Evolutionary conservation across 2,113 vertebrate genomes (phyloP).

Genomic region (Malurus melanocephalus): DNA sequence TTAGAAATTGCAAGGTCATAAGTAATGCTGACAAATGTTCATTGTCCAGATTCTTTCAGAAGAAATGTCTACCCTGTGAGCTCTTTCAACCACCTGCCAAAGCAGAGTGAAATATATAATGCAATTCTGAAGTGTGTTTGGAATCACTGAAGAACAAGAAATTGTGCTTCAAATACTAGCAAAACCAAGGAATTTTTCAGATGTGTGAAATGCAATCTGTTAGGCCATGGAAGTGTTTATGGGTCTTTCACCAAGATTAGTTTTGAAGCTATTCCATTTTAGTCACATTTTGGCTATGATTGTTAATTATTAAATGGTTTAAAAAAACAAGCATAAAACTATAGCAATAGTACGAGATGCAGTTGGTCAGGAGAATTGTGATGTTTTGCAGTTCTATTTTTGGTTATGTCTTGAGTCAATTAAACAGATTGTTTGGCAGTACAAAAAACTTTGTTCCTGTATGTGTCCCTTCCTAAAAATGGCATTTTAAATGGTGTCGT

Average conservation of each 20-base stretch:
- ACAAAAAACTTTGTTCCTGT: background rate
- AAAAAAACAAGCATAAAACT: background rate
- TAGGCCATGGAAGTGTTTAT: background rate
- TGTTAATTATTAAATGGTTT: background rate
- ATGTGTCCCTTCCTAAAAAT: background rate
- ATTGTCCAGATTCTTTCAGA: constrained; percentile 17
- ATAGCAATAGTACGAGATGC: background rate
- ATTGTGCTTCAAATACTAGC: background rate
- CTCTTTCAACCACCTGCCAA: constrained; percentile 23
- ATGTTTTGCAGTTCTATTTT: background rate
- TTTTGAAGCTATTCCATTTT: constrained; percentile 1
- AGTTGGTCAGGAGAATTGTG: background rate
- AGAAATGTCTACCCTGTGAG: constrained; percentile 6
- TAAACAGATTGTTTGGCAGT: background rate
- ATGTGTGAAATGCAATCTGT: background rate
- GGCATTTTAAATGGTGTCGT: background rate
- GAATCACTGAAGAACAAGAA: background rate
- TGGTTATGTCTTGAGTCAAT: background rate
- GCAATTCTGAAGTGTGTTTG: constrained; percentile 14
- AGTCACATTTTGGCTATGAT: background rate
- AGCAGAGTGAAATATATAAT: background rate
- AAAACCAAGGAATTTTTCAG: background rate
- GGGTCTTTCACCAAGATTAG: background rate
- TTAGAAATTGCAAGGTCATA: constrained; percentile 38
- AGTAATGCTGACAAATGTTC: constrained; percentile 18